A percentile compares a stretch with the other conserved stretches of the same genome.
These are phyloP conservation scores for Heliornis fulica DNA, from an alignment of 2,113 vertebrate species.

Conservation along the genomic window DNA sequence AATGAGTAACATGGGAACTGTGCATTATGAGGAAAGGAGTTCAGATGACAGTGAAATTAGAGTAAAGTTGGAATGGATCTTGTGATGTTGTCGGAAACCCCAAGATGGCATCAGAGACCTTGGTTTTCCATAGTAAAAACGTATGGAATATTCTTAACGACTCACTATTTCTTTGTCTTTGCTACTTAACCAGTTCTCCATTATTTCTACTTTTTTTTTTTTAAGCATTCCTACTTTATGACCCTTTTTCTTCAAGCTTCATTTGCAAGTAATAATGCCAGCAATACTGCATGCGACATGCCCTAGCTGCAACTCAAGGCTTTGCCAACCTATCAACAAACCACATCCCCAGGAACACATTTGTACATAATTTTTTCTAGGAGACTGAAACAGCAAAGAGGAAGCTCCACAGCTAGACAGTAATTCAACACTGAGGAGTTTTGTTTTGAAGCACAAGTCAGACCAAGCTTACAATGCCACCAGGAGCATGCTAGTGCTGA, in stretches of 20 bases:
- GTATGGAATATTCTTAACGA: background rate
- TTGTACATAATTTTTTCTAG: background rate
- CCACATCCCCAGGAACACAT: background rate
- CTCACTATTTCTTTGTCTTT: background rate
- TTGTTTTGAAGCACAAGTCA: background rate
- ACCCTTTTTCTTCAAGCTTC: background rate
- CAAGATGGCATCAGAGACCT: constrained; percentile 12
- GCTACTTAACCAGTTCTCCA: background rate
- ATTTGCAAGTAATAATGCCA: background rate
- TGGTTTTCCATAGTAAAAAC: background rate
- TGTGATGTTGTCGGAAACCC: constrained; percentile 1
- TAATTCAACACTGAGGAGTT: background rate
- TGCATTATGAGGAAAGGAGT: background rate
- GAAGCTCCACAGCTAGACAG: background rate
- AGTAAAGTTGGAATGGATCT: background rate
- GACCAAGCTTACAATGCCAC: background rate
- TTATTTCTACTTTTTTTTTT: background rate
- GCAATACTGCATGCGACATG: background rate
- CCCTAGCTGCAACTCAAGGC: background rate
- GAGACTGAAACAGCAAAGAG: background rate
- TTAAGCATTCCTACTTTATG: background rate
- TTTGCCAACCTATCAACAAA: background rate
- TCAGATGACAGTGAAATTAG: background rate
- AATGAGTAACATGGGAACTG: background rate
- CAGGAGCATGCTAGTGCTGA: background rate